Percentiles rank a stretch among this genome's conserved stretches.
phyloP scores from a whole-genome alignment of 2,888 invertebrate species.

The Norana najaformis region DNA sequence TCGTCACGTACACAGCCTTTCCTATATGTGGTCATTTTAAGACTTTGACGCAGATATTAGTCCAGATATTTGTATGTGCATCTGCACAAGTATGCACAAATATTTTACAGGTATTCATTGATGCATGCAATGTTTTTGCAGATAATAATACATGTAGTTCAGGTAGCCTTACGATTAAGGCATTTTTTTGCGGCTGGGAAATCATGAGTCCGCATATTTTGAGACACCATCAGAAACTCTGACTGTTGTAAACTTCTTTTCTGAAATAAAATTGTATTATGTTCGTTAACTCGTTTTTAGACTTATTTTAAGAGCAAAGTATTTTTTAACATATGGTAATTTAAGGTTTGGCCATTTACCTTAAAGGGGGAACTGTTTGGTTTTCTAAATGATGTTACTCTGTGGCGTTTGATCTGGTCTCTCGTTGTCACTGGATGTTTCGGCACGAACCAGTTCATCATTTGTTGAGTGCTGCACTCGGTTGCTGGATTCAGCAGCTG shows the following conservation, averaged over 20 bases:
- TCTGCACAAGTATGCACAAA: neutral
- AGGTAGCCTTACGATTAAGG: slow-evolving; percentile 3
- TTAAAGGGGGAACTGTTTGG: too few species aligned
- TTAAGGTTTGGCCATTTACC: neutral
- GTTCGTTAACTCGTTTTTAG: neutral
- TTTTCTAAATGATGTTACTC: neutral
- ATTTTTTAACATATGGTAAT: neutral
- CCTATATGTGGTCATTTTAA: neutral
- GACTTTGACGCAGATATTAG: neutral
- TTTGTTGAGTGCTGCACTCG: too few species aligned
- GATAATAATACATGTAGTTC: neutral
- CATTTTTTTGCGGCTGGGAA: neutral
- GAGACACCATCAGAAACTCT: neutral
- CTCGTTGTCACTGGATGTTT: too few species aligned
- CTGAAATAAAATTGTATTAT: neutral
- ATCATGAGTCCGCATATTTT: too few species aligned
- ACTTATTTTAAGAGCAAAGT: neutral
- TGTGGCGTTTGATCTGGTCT: neutral
- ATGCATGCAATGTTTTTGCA: neutral
- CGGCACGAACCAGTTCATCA: too few species aligned
- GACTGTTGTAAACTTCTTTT: slow-evolving; percentile 13
- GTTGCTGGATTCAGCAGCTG: too few species aligned
- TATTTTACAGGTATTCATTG: too few species aligned
- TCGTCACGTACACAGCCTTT: neutral
- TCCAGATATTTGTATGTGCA: neutral